These are phyloP conservation scores for Ardeotis arabs DNA, from an alignment of 2,113 vertebrate genomes.

Conservation along the genomic window DNA sequence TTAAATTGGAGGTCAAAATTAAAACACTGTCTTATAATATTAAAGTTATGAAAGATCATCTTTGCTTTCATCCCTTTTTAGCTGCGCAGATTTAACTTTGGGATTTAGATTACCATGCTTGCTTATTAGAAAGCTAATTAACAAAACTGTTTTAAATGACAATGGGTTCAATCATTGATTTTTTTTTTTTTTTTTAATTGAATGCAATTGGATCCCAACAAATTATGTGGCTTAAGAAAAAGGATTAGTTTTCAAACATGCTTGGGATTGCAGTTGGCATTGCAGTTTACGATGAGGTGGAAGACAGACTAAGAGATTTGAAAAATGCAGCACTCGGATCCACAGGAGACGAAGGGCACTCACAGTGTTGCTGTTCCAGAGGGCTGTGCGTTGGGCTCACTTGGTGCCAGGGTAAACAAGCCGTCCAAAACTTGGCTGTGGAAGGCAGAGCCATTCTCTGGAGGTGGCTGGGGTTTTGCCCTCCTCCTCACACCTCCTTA, in stretches of 20 bases:
- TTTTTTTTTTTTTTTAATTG: neutral
- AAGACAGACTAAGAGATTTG: neutral
- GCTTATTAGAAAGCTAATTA: neutral
- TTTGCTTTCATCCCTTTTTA: neutral
- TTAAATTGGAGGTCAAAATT: neutral
- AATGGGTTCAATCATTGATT: neutral
- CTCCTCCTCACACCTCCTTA: neutral
- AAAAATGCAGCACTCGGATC: neutral
- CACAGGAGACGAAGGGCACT: neutral
- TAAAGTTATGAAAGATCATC: neutral
- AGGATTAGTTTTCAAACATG: neutral
- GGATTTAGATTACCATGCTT: neutral
- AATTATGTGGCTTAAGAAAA: neutral
- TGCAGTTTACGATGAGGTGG: neutral
- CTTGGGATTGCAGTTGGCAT: too few species aligned
- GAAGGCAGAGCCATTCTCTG: neutral
- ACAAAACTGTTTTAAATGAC: neutral
- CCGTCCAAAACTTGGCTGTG: neutral
- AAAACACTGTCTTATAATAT: neutral
- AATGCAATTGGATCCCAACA: neutral
- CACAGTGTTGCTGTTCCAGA: rapidly evolving
- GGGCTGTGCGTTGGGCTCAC: rapidly evolving
- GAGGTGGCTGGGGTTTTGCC: neutral
- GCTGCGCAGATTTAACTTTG: neutral
- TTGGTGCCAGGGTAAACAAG: neutral